phyloP scores from a whole-genome alignment of 2,113 vertebrate genomes.

The Thalassoma bifasciatum region DNA sequence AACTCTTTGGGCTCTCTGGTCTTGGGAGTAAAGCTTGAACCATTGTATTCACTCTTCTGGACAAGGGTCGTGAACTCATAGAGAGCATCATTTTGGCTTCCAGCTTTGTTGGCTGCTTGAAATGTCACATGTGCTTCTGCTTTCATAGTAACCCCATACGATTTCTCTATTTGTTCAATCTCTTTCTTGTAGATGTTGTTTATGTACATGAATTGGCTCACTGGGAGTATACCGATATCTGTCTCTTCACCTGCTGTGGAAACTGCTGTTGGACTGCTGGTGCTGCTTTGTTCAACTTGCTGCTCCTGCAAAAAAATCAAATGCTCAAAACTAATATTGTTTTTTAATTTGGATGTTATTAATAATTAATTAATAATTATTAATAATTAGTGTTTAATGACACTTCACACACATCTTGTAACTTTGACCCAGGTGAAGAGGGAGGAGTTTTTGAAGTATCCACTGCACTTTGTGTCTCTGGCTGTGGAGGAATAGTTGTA shows the following conservation, averaged over 20 bases:
- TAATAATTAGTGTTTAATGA: not conserved
- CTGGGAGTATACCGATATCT: not conserved
- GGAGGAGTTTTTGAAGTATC: not conserved
- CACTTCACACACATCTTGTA: constrained; percentile 15
- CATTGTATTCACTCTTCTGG: accelerated
- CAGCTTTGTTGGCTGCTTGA: accelerated
- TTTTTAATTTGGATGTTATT: not conserved
- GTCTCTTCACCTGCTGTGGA: not conserved
- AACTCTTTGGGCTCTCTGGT: not conserved
- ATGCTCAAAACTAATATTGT: not conserved
- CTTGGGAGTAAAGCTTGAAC: not conserved
- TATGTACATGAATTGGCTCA: constrained; percentile 60
- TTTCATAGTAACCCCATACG: constrained; percentile 12
- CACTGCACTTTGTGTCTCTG: not conserved
- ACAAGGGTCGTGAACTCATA: constrained; percentile 32
- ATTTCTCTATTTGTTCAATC: constrained; percentile 34
- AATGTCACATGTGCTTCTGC: constrained; percentile 49
- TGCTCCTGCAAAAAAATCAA: constrained; percentile 8
- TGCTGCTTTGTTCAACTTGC: accelerated
- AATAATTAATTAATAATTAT: not conserved
- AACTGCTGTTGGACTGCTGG: not conserved
- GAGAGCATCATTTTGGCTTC: constrained; percentile 6
- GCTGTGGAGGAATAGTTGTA: not conserved
- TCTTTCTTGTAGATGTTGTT: constrained; percentile 48
- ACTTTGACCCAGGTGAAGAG: not conserved